phyloP scores from a whole-genome alignment of 2,797 vertebrate species.

The Dicrostonyx torquatus region DNA sequence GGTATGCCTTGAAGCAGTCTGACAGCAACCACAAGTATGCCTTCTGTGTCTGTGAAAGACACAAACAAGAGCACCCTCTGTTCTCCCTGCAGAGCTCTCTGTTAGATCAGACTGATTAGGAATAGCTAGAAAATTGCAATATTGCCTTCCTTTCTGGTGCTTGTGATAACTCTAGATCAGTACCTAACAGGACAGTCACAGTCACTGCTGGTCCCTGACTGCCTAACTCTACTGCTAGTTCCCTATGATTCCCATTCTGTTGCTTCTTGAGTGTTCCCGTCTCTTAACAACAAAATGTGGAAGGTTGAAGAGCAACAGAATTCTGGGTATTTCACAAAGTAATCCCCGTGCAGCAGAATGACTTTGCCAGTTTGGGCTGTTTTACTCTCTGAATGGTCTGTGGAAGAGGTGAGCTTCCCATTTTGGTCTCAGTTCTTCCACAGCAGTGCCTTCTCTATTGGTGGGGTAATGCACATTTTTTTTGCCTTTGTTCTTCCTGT shows the following conservation, averaged over 20 bases:
- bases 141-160: neutral
- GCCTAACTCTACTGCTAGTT: neutral
- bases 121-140: neutral
- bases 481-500: neutral
- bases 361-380: neutral
- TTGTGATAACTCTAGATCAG: neutral
- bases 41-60: neutral
- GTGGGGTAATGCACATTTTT: neutral
- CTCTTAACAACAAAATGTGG: neutral
- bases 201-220: neutral
- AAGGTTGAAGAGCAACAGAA: neutral
- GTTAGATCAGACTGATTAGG: neutral
- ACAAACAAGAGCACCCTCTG: neutral
- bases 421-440: neutral
- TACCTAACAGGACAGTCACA: neutral
- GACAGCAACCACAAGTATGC: neutral
- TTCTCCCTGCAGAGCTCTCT: neutral
- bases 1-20: neutral
- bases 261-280: neutral
- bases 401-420: neutral
- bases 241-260: neutral
- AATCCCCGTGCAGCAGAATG: neutral
- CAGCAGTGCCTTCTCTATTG: neutral
- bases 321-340: neutral
- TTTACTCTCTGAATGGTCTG: neutral